Conservation (phyloP, 2,888 invertebrate genomes). For the Caenorhabditis drosophilae region DNA sequence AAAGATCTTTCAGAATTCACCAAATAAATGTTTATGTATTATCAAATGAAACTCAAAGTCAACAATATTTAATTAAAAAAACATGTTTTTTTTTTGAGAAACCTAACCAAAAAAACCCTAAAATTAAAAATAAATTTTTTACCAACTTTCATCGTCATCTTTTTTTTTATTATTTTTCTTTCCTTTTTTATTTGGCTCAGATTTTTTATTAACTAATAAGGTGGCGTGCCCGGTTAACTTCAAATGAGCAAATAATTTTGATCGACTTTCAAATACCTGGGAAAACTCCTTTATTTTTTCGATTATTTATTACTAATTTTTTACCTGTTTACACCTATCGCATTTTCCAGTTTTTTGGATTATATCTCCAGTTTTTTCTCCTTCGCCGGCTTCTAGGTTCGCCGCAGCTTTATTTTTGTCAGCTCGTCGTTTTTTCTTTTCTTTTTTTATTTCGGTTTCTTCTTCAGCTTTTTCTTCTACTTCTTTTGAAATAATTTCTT, state of each 20-base stretch:
- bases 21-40: too few species aligned
- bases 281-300: too few species aligned
- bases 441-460: conserved; percentile 23
- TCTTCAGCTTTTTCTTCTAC: conserved; percentile 6
- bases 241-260: conserved; percentile 72
- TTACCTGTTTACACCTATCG: conserved; percentile 69
- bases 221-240: conserved; percentile 71
- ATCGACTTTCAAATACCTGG: conserved; percentile 69
- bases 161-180: conserved; percentile 9
- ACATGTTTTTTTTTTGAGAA: background rate
- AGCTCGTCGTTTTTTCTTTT: conserved; percentile 36
- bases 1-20: background rate
- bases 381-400: too few species aligned
- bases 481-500: conserved; percentile 5
- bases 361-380: background rate
- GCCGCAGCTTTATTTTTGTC: conserved; percentile 4
- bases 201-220: conserved; percentile 41
- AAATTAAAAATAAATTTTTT: too few species aligned
- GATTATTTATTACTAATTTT: background rate
- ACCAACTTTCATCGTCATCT: conserved; percentile 5
- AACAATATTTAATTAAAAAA: background rate
- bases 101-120: too few species aligned
- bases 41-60: background rate
- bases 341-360: conserved; percentile 61
- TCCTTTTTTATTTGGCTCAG: conserved; percentile 20